Base-by-base conservation (phyloP, 2,888 invertebrate genomes). In the Oxyteleia sp. region DNA sequence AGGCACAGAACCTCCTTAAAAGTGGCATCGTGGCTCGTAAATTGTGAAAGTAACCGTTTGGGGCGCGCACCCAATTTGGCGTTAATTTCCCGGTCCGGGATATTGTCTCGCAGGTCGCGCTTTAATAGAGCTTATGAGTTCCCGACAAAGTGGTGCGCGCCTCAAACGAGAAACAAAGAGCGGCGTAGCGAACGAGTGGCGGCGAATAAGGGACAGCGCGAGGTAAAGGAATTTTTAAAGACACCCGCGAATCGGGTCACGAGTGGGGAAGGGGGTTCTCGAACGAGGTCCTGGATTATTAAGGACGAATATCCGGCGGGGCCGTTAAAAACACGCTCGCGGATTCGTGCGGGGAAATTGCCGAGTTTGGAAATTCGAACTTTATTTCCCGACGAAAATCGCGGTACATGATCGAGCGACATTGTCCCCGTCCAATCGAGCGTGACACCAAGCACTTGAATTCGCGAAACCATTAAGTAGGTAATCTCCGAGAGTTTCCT, bases 151-250 rank as follows among this genome's bases (percentile, higher is more conserved):
- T n/a, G n/a, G n/a, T n/a, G n/a, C n/a, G n/a, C n/a, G n/a, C n/a
- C n/a, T n/a, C n/a, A n/a, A n/a, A n/a, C n/a, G n/a, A n/a, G n/a
- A n/a, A n/a, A n/a, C n/a, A n/a, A n/a, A n/a, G n/a, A n/a, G n/a
- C n/a, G n/a, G n/a, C n/a, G n/a, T n/a, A n/a, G n/a, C n/a, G n/a
- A n/a, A n/a, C n/a, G n/a, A n/a, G n/a, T n/a, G n/a, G n/a, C n/a
- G 15, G 26, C 26, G 26, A 26, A 5, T 4, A 26, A 2, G 26
- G 26, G 26, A 26, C 26, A 26, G 26, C 51, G 43, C 26, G 20
- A 55, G 11, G 16, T 45, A 55, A 55, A 43, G 55, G 55, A 69
- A 55, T 69, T 69, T 69, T 69, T 55, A 55, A 69, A 69, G 55
- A 55, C 18, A n/a, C 38, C 43, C 43, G 13, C 23, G 45, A 45